phyloP scores from a whole-genome alignment of 2,113 vertebrate species.

The Scophthalmus maximus region DNA sequence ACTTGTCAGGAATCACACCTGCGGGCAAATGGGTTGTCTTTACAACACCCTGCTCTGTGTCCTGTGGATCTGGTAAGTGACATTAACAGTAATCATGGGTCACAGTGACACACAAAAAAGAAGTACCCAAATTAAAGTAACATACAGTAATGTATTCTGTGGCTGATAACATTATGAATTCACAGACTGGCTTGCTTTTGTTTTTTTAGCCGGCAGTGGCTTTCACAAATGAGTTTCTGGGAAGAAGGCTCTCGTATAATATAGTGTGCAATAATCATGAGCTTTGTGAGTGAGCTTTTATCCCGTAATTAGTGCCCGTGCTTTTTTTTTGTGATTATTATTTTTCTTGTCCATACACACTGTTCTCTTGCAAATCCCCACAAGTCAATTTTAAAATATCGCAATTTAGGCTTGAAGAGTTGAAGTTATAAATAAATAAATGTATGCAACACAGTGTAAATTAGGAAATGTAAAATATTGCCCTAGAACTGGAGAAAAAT shows the following conservation, averaged over 20 bases:
- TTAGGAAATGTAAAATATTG: not conserved
- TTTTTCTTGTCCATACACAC: not conserved
- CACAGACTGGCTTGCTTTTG: conserved; percentile 2
- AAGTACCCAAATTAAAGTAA: not conserved
- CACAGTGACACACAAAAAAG: not conserved
- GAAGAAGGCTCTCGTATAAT: conserved; percentile 1
- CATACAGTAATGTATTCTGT: not conserved
- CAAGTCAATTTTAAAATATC: not conserved
- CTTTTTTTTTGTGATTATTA: too few species aligned
- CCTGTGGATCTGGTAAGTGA: conserved; percentile 90
- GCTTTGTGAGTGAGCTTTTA: conserved; percentile 1
- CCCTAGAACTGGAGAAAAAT: not conserved
- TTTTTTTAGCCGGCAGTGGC: not conserved
- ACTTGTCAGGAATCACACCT: conserved; percentile 35
- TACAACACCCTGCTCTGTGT: conserved; percentile 86
- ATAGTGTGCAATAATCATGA: not conserved
- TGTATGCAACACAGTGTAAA: not conserved
- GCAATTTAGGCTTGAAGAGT: not conserved
- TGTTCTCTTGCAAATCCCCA: not conserved
- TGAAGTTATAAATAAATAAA: too few species aligned
- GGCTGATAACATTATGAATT: not conserved
- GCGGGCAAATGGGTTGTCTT: conserved; percentile 80
- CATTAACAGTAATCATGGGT: conserved; percentile 1
- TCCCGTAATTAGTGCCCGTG: not conserved
- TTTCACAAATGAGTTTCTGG: not conserved